Evolutionary conservation across 2,113 vertebrate species (phyloP).

Genomic region (Meleagris gallopavo): DNA sequence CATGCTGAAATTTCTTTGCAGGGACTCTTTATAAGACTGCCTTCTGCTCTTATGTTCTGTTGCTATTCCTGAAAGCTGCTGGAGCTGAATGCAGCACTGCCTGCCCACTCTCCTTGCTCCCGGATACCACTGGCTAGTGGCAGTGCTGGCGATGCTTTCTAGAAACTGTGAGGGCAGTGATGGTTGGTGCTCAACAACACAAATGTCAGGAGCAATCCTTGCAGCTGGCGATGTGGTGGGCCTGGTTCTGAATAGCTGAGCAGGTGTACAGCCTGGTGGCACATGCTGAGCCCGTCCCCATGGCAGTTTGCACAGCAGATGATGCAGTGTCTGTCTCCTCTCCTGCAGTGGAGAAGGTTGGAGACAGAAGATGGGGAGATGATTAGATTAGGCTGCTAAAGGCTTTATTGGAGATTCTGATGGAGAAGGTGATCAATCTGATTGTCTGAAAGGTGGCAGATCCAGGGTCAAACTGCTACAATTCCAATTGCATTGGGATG

Average conservation of each 20-base stretch:
- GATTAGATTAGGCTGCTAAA: neutral
- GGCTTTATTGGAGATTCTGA: neutral
- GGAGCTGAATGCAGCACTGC: neutral
- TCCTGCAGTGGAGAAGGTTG: neutral
- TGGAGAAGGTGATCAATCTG: neutral
- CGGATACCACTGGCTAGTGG: neutral
- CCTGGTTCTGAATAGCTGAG: neutral
- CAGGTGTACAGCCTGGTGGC: neutral
- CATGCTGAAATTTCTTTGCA: neutral
- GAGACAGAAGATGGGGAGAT: neutral
- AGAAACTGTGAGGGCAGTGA: neutral
- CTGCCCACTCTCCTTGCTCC: slow-evolving; percentile 16
- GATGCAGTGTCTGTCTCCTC: neutral
- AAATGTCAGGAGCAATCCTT: rapidly evolving
- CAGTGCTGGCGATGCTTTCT: neutral
- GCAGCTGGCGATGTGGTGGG: neutral
- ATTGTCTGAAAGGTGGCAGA: neutral
- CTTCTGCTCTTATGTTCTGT: neutral
- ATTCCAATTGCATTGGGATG: neutral
- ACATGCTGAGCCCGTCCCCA: neutral
- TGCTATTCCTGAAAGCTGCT: slow-evolving; percentile 3
- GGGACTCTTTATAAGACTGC: neutral
- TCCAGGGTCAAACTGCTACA: neutral
- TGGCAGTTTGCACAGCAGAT: neutral
- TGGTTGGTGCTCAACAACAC: rapidly evolving